These are phyloP conservation scores for Cryptophagus acutangulus DNA, from an alignment of 2,888 invertebrate genomes.

Conservation along the genomic window DNA sequence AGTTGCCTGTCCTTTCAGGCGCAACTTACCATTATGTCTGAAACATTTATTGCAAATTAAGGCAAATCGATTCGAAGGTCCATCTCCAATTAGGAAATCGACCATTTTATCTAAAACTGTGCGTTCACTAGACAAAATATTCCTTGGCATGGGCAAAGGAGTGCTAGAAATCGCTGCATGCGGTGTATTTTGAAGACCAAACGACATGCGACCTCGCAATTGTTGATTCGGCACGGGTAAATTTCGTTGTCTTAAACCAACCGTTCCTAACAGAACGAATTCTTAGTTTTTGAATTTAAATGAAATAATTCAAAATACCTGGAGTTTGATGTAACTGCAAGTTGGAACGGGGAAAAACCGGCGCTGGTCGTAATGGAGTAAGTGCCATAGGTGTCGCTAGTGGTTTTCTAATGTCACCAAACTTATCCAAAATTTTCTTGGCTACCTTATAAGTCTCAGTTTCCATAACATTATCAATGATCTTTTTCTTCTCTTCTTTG, in stretches of 20 bases:
- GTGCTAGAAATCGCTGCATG: slow-evolving; percentile 10
- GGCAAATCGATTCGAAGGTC: slow-evolving; percentile 90
- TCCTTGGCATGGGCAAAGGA: slow-evolving; percentile 59
- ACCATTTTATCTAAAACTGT: slow-evolving; percentile 83
- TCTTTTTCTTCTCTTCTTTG: slow-evolving; percentile 76
- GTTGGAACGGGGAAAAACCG: too few relatives aligned
- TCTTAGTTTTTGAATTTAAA: not conserved
- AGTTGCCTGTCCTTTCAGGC: too few relatives aligned
- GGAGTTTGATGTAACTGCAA: not conserved
- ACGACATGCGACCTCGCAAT: slow-evolving; percentile 7
- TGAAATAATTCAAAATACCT: not conserved
- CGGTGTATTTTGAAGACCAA: slow-evolving; percentile 3
- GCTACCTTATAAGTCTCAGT: slow-evolving; percentile 96
- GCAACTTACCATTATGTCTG: slow-evolving; percentile 91
- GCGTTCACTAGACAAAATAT: slow-evolving; percentile 69
- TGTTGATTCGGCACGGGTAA: not conserved
- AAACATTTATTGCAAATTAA: slow-evolving; percentile 87
- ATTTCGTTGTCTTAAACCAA: slow-evolving; percentile 10
- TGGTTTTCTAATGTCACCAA: slow-evolving; percentile 57
- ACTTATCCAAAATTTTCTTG: slow-evolving; percentile 82
- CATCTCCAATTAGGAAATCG: slow-evolving; percentile 93
- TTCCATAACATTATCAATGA: slow-evolving; percentile 94
- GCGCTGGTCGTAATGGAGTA: not conserved
- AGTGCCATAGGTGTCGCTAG: slow-evolving; percentile 1
- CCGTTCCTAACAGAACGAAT: not conserved